Percentiles rank a stretch among this genome's conserved stretches.
Evolutionary conservation across 2,797 vertebrate species (phyloP).

Genomic region (Cyclopterus lumpus): DNA sequence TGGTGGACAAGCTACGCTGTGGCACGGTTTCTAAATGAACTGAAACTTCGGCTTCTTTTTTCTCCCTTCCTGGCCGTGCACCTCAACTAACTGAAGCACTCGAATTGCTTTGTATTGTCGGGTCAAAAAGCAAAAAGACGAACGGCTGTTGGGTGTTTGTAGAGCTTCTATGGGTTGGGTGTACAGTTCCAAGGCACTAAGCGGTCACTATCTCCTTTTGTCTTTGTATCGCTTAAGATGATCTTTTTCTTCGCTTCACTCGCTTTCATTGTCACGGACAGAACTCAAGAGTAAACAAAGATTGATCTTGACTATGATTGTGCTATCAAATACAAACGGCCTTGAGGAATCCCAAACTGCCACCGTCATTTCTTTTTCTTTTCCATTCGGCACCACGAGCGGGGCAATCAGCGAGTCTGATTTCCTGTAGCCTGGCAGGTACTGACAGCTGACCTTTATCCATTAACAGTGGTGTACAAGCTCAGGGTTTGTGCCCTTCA

Average conservation of each 20-base stretch:
- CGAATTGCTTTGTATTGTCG: neutral
- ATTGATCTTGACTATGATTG: neutral
- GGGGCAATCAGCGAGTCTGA: slow-evolving; percentile 28
- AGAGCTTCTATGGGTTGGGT: neutral
- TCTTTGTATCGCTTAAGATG: neutral
- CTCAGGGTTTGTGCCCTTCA: slow-evolving; percentile 45
- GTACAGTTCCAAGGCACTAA: neutral
- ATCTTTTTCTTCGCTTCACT: neutral
- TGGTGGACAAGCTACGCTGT: too few species aligned
- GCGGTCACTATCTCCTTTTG: neutral
- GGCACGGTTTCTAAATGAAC: too few species aligned
- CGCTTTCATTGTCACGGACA: neutral
- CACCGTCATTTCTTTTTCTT: slow-evolving; percentile 2
- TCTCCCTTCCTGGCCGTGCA: too few species aligned
- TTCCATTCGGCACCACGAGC: slow-evolving; percentile 8
- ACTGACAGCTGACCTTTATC: slow-evolving; percentile 68
- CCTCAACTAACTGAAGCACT: neutral
- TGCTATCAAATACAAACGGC: slow-evolving; percentile 1
- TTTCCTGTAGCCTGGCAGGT: slow-evolving; percentile 54
- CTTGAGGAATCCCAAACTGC: neutral
- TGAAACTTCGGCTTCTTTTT: too few species aligned
- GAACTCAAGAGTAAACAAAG: neutral
- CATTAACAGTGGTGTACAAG: slow-evolving; percentile 54
- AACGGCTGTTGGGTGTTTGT: neutral
- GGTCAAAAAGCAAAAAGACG: neutral